phyloP scores from a whole-genome alignment of 1,140 invertebrate genomes.

The Cydia fagiglandana region DNA sequence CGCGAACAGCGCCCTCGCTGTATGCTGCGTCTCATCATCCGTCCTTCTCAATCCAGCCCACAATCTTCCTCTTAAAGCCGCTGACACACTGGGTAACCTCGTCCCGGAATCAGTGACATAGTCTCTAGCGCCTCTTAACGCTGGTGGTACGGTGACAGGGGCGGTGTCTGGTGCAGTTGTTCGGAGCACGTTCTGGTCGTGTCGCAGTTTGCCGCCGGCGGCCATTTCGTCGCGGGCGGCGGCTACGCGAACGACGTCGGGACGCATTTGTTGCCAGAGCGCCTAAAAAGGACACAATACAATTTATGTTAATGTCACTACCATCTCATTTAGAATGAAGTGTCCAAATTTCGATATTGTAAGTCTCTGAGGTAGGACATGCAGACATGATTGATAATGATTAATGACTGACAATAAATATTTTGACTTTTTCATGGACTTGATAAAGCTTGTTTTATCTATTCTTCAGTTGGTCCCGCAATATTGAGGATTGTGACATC shows the following conservation, averaged over 20 bases:
- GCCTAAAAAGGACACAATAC: slow-evolving; percentile 70
- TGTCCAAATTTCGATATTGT: no score
- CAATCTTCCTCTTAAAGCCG: slow-evolving; percentile 44
- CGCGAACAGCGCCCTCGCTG: slow-evolving; percentile 85
- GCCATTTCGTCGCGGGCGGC: slow-evolving; percentile 43
- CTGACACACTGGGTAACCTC: neutral
- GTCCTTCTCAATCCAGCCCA: slow-evolving; percentile 74
- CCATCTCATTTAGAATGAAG: no score
- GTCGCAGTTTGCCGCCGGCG: slow-evolving; percentile 79
- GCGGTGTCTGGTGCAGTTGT: slow-evolving; percentile 80
- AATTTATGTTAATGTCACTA: neutral
- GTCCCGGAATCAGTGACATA: neutral
- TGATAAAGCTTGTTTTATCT: no score
- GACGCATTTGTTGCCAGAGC: slow-evolving; percentile 84
- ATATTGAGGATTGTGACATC: no score
- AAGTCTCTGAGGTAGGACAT: no score
- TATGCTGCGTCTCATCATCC: slow-evolving; percentile 65
- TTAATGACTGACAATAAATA: no score
- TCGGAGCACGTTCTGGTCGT: slow-evolving; percentile 91
- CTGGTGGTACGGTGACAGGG: slow-evolving; percentile 81
- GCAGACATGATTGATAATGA: no score
- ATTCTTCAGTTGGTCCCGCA: no score
- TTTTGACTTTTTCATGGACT: no score
- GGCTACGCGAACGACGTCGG: slow-evolving; percentile 80
- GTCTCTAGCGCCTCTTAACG: slow-evolving; percentile 52